Evolutionary conservation across 2,113 vertebrate species (phyloP), one percentile per base, ranked within the genome.

Genomic region (Dicentrarchus labrax): DNA sequence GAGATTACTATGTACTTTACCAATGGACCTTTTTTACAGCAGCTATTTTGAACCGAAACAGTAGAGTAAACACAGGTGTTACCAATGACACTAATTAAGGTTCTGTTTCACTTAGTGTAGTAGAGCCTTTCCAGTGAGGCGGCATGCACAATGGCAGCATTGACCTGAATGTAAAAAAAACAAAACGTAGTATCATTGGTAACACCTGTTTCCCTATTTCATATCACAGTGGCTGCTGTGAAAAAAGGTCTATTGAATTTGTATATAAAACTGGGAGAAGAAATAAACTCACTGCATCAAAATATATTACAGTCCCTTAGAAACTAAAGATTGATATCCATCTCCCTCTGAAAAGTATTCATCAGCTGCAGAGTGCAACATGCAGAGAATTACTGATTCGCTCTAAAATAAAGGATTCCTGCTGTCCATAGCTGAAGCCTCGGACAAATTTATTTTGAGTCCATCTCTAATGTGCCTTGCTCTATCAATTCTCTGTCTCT

Each of bases 381-480:
- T 39, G 45, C 66, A 39, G 50, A 77, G 68, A 83, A 72, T 30
- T 53, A 51, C 30, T 41, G 71, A 83, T 70, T 24, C 4, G 8
- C 41, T 70, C 17, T 72, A 21, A 80, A 82, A 68, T 56, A 62
- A 80, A 83, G 57, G 24, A 57, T 70, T 62, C 39, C 60, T 53
- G 70, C 68, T 69, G 61, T 69, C 53, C 8, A 2, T 30, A 30
- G 13, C 12, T 22, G 54, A 82, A 69, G 45, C 78, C 51, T 87
- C 70, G 79, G 79, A 66, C 67, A 76, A 59, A 89, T 91, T 76
- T 60, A 81, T 88, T 91, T 89, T 71, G 64, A 84, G 87, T 84
- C 30, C 0, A 1, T 15, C 75, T 90, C 36, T 89, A 90, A 90
- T 89, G 75, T 86, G 69, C 59, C 69, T 76, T 86, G 84, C 88